Evolutionary conservation across 2,797 vertebrate genomes (phyloP), one percentile per base, ranked within the genome.

Genomic region (Tamandua tetradactyla): DNA sequence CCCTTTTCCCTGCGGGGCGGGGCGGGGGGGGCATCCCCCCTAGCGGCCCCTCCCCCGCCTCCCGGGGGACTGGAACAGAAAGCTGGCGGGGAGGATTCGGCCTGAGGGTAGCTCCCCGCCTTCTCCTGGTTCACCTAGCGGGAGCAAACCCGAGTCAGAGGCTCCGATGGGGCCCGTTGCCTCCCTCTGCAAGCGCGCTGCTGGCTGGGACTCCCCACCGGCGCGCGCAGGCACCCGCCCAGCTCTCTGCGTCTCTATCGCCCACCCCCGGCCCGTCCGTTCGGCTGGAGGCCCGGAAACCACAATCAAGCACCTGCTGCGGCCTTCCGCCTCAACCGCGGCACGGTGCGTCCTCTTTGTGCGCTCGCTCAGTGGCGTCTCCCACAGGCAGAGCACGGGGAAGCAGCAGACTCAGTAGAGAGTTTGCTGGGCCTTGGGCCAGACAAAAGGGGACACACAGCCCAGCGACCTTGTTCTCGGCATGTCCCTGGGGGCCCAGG

Each of bases 271-370:
- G n/a, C n/a, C n/a, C 3, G 6, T 42, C 52, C 88, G 49, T 2
- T 44, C 49, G 47, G 66, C 0, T 0, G 47, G 27, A 84, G 74
- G 59, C 40, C 55, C 49, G 27, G 42, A 47, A 69, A 30, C 57
- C 35, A 17, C 72, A 1, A 0, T 75, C 15, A 0, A 0, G 23
- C 2, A 2, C 7, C 3, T n/a, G n/a, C 23, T 66, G 40, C 32
- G 90, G 66, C 20, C 23, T 32, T 30, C 11, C 4, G 5, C 25
- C 14, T 52, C 35, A 27, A 1, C 30, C 22, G 3, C 4, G 20
- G 68, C 44, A 74, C 32, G 1, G 14, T 79, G 68, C 59, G 15
- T 25, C 4, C 5, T 89, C 15, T 52, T 52, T 52, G 52, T 55
- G 15, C 20, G 3, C 14, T 14, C 17, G 18, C 52, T 55, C 47